These are phyloP conservation scores for Sturmia bella DNA, from an alignment of 2,888 invertebrate species.

Conservation along the genomic window DNA sequence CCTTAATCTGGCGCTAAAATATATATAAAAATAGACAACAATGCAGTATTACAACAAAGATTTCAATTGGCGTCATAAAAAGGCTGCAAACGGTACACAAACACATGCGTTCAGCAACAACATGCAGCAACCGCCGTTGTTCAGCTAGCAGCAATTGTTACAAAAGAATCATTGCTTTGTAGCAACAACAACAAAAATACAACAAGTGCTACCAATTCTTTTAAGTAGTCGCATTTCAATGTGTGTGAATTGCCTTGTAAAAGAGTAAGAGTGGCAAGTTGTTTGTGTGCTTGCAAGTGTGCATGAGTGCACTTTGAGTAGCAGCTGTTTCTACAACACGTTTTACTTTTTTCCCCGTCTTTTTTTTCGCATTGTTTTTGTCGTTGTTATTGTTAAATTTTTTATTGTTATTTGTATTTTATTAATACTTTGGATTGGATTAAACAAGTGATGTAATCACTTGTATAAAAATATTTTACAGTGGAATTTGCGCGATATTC, in stretches of 20 bases:
- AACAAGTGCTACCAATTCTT: conserved; percentile 27
- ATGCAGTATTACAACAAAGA: conserved; percentile 1
- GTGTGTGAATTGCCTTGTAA: conserved; percentile 23
- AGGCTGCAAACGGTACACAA: conserved; percentile 1
- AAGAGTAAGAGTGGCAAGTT: conserved; percentile 50
- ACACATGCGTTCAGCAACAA: not conserved
- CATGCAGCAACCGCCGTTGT: conserved; percentile 20
- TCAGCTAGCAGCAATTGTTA: conserved; percentile 26
- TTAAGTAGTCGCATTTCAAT: not conserved
- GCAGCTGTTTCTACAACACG: conserved; percentile 69
- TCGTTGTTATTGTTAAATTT: conserved; percentile 38
- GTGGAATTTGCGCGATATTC: conserved; percentile 67
- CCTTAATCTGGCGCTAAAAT: no score
- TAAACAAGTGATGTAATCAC: conserved; percentile 69
- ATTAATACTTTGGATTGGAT: conserved; percentile 44
- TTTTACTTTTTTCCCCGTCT: conserved; percentile 31
- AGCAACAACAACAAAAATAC: conserved; percentile 30
- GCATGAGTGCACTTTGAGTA: conserved; percentile 28
- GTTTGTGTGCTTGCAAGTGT: not conserved
- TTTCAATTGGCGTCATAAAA: conserved; percentile 29
- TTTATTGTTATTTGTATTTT: conserved; percentile 20
- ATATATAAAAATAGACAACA: no score
- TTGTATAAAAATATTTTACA: conserved; percentile 67
- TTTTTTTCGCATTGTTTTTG: conserved; percentile 25
- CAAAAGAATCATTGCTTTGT: conserved; percentile 26